phyloP scores from a whole-genome alignment of 2,888 invertebrate genomes.

The Eilema griseolum region DNA sequence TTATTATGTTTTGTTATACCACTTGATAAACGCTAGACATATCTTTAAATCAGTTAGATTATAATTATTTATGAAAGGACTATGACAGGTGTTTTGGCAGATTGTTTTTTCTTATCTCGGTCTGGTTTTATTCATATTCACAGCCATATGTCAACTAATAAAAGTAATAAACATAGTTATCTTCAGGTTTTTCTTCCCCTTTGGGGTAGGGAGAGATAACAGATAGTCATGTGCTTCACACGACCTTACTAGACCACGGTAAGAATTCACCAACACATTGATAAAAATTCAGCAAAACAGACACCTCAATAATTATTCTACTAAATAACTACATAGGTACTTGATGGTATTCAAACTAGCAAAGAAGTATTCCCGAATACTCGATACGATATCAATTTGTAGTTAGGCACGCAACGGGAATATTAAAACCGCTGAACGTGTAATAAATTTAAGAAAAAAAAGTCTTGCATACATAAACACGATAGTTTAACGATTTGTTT shows the following conservation, averaged over 20 bases:
- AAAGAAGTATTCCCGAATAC: slow-evolving; percentile 70
- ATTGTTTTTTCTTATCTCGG: neutral
- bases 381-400: slow-evolving; percentile 84
- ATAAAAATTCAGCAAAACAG: slow-evolving; percentile 44
- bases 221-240: neutral
- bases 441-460: slow-evolving; percentile 53
- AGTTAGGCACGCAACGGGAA: slow-evolving; percentile 67
- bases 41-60: slow-evolving; percentile 1
- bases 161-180: neutral
- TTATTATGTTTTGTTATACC: slow-evolving; percentile 34
- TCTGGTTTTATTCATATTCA: neutral
- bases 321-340: slow-evolving; percentile 52
- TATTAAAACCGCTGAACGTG: slow-evolving; percentile 59
- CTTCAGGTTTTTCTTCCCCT: neutral
- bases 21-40: slow-evolving; percentile 9
- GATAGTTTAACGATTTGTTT: slow-evolving; percentile 51
- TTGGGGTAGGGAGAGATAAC: neutral
- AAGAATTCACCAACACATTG: neutral
- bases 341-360: slow-evolving; percentile 70
- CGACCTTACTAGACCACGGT: neutral
- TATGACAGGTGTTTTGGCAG: neutral
- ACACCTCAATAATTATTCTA: slow-evolving; percentile 52
- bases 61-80: slow-evolving; percentile 1
- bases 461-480: slow-evolving; percentile 47
- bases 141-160: neutral